Percentiles rank a stretch among this genome's conserved stretches.
Conservation (phyloP, 2,888 invertebrate genomes). For the Mythimna loreyi region DNA sequence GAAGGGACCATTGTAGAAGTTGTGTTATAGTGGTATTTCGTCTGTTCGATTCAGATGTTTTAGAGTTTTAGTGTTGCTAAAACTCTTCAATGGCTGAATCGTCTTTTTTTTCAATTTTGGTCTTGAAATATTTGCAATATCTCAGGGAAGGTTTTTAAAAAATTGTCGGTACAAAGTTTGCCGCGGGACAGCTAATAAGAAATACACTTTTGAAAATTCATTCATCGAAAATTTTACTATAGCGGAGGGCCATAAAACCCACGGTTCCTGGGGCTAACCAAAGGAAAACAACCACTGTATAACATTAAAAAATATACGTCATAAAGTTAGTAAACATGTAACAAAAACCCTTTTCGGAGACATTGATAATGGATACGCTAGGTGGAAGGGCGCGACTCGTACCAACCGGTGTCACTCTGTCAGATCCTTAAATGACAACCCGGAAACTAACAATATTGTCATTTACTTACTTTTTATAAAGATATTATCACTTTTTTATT, state of each 20-base stretch:
- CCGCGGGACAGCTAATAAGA: too few species aligned
- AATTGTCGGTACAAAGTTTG: too few species aligned
- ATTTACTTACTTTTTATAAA: conserved; percentile 39
- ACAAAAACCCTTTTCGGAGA: conserved; percentile 59
- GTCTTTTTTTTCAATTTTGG: too few species aligned
- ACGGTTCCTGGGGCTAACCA: background rate
- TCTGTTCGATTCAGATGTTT: too few species aligned
- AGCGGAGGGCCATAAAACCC: background rate
- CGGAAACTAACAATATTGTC: conserved; percentile 44
- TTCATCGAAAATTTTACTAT: background rate
- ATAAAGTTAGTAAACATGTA: conserved; percentile 30
- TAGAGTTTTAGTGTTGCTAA: too few species aligned
- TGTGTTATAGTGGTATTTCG: background rate
- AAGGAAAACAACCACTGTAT: too few species aligned
- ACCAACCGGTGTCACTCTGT: conserved; percentile 69
- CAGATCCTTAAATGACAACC: conserved; percentile 62
- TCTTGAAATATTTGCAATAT: too few species aligned
- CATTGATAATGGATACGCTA: conserved; percentile 60
- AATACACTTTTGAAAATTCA: too few species aligned
- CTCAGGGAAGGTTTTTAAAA: too few species aligned
- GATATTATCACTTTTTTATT: conserved; percentile 13
- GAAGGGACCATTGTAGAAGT: too few species aligned
- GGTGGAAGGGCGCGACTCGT: conserved; percentile 68
- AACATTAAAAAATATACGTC: background rate
- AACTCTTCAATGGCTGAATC: too few species aligned